Base-by-base conservation (phyloP, 92 coral and sea anemone genomes). In the Palythoa heliodiscus region DNA sequence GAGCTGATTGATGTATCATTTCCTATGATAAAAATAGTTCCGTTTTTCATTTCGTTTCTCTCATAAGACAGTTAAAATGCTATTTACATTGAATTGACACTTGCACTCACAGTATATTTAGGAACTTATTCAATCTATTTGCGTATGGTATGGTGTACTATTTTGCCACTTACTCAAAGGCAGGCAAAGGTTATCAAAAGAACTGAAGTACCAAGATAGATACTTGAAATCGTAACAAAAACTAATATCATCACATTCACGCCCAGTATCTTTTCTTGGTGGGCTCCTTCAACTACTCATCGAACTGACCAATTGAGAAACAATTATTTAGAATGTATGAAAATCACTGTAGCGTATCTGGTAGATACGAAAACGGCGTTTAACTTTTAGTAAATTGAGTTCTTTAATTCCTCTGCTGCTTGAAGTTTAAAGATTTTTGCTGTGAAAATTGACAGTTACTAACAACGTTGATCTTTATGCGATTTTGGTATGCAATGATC, bases 371-470 rank as follows among this genome's bases (percentile, higher is more conserved):
- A 29, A 0, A 29, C 35, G 35, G 35, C 1, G 35, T 29, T 29
- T 29, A 29, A 29, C n/a, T n/a, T n/a, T n/a, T n/a, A n/a, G 35
- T 29, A 54, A 77, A 12, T 53, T 10, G 15, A 57, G 69, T 23
- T 52, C 19, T 75, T 75, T 74, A 40, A 47, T 74, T 50, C 61
- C 37, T 10, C 63, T 47, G 35, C 29, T 77, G 71, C 15, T 8
- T 61, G 71, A 39, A 37, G 83, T 78, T 78, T 29, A 61, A 47
- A 9, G 38, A 60, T 39, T 60, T 71, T 50, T 38, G 71, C 83
- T 50, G 79, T 20, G 61, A 10, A 35, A 77, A 14, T 5, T 10
- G 73, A 25, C 47, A 25, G 40, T 75, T 52, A 80, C 3, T 48
- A 80, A 22, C 19, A 12, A 23, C 70, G 58, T 7, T 39, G 43